Evolutionary conservation across 2,113 vertebrate genomes (phyloP).

Genomic region (Bucco capensis): DNA sequence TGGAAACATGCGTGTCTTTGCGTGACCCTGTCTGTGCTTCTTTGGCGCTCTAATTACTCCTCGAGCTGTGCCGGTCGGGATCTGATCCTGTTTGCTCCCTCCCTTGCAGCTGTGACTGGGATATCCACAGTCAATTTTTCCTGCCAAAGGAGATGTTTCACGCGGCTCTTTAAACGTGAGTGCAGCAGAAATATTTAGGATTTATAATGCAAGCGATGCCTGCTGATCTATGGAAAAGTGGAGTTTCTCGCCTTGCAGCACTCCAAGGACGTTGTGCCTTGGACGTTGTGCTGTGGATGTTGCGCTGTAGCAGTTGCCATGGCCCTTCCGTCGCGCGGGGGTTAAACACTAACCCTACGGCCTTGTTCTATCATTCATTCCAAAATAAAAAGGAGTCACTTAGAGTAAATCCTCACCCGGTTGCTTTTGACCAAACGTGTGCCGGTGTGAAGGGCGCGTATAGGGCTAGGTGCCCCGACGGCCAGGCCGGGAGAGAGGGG

Average conservation of each 20-base stretch:
- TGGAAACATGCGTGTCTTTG: neutral
- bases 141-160: neutral
- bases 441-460: neutral
- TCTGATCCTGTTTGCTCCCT: neutral
- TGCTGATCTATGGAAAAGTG: neutral
- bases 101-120: neutral
- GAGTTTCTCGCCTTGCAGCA: neutral
- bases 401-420: neutral
- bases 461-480: neutral
- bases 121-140: neutral
- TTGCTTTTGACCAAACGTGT: neutral
- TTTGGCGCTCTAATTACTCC: neutral
- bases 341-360: neutral
- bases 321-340: neutral
- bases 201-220: neutral
- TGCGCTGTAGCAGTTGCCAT: neutral
- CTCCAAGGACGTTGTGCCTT: no score
- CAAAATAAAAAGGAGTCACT: neutral
- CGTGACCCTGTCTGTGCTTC: neutral
- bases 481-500: neutral
- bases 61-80: neutral
- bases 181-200: neutral
- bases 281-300: neutral
- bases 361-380: neutral
- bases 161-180: neutral